Conservation (phyloP, 2,113 vertebrate species). For the Vidua chalybeata region DNA sequence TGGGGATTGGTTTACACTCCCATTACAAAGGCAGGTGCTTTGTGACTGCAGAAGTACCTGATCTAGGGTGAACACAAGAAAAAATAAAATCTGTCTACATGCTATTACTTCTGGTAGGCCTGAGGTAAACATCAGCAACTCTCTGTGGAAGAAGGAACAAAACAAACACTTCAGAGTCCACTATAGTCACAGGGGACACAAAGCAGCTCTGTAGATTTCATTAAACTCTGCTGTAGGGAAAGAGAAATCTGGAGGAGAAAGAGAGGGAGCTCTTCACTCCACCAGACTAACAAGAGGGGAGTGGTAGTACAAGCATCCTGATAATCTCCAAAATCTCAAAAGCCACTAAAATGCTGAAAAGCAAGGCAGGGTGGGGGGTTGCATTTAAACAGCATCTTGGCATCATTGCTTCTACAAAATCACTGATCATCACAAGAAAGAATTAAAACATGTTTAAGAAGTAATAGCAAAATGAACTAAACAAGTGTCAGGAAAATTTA, state of each 20-base stretch:
- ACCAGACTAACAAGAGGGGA: neutral
- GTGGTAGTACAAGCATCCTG: neutral
- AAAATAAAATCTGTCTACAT: neutral
- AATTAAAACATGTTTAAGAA: neutral
- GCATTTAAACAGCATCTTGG: neutral
- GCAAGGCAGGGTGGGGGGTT: neutral
- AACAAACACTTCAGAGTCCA: neutral
- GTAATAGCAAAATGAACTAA: neutral
- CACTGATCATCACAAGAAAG: neutral
- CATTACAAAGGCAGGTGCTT: neutral
- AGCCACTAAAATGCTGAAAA: neutral
- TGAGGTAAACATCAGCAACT: neutral
- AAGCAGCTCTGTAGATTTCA: neutral
- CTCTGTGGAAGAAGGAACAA: neutral
- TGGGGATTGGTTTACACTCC: neutral
- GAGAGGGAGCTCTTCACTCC: neutral
- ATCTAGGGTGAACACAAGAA: neutral
- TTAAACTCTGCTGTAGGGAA: neutral
- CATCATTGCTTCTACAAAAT: neutral
- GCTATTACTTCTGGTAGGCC: neutral
- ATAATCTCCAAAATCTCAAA: slow-evolving; percentile 13
- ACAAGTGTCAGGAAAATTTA: neutral
- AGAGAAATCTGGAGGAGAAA: neutral
- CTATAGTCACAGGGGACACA: neutral
- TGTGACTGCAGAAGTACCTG: neutral